Percentiles rank a stretch among this genome's conserved stretches.
These are phyloP conservation scores for Ictalurus punctatus DNA, from an alignment of 2,113 vertebrate genomes.

Conservation along the genomic window DNA sequence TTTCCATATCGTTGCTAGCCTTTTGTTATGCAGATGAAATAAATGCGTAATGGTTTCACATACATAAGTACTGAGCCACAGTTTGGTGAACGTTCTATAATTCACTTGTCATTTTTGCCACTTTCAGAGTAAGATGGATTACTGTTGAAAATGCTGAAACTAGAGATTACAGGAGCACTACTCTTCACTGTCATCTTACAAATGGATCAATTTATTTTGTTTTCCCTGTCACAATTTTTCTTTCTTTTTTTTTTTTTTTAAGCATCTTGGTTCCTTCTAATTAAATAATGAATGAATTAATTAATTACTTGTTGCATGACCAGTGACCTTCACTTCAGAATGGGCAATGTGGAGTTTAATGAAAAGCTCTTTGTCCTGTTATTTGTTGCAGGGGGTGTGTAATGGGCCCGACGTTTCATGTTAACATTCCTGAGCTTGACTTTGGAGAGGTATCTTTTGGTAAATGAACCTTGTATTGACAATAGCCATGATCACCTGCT, in stretches of 20 bases:
- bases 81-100: constrained; percentile 15
- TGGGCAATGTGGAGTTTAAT: constrained; percentile 10
- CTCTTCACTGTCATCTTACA: constrained; percentile 36
- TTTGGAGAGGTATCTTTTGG: constrained; percentile 86
- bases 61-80: constrained; percentile 29
- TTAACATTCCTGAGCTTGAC: constrained; percentile 73
- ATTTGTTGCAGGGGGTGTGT: constrained; percentile 77
- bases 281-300: not conserved
- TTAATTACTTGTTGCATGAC: constrained; percentile 7
- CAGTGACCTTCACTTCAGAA: constrained; percentile 18
- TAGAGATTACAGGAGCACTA: constrained; percentile 26
- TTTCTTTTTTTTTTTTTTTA: not conserved
- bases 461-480: constrained; percentile 64
- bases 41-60: constrained; percentile 18
- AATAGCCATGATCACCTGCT: not conserved
- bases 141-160: constrained; percentile 36
- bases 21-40: constrained; percentile 38
- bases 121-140: constrained; percentile 49
- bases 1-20: constrained; percentile 1
- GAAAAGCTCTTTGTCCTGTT: constrained; percentile 7
- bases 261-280: not conserved
- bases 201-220: constrained; percentile 18
- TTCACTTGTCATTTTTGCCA: constrained; percentile 31
- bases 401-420: constrained; percentile 79
- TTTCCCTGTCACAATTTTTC: not conserved